Evolutionary conservation across 1,140 invertebrate species (phyloP).

Genomic region (Phymastichus coffea): DNA sequence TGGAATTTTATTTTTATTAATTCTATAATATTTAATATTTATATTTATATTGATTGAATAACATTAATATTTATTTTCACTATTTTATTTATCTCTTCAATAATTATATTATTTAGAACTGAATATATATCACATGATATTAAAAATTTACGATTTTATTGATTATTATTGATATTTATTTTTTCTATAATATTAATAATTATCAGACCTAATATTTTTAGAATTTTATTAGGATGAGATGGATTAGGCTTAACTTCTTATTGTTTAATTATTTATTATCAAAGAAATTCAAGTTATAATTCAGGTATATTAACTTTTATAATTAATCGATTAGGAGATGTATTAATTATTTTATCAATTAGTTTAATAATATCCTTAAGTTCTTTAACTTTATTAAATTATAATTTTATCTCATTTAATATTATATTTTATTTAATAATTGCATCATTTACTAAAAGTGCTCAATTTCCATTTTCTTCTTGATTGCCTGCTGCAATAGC

Average conservation of each 20-base stretch:
- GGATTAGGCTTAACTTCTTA: constrained; percentile 59
- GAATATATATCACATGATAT: constrained; percentile 60
- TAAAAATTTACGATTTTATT: constrained; percentile 60
- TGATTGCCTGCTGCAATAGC: constrained; percentile 70
- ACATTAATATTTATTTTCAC: constrained; percentile 60
- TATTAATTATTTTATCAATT: constrained; percentile 61
- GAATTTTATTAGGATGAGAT: constrained; percentile 70
- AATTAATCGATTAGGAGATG: constrained; percentile 65
- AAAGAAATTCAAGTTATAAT: constrained; percentile 52
- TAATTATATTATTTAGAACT: constrained; percentile 62
- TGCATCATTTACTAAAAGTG: constrained; percentile 69
- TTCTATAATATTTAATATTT: constrained; percentile 53
- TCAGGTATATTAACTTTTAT: constrained; percentile 64
- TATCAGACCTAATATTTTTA: constrained; percentile 67
- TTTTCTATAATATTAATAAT: constrained; percentile 69
- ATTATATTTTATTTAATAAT: constrained; percentile 56
- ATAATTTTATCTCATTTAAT: constrained; percentile 50
- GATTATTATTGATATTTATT: constrained; percentile 65
- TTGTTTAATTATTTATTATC: constrained; percentile 54
- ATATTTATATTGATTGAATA: constrained; percentile 63
- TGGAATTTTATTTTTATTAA: constrained; percentile 56
- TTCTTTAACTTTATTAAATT: constrained; percentile 57
- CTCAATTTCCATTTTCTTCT: constrained; percentile 71
- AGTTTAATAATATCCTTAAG: constrained; percentile 59
- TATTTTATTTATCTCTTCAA: constrained; percentile 64